Conservation (phyloP, 1,140 invertebrate genomes). For the Drosophila albomicans region DNA sequence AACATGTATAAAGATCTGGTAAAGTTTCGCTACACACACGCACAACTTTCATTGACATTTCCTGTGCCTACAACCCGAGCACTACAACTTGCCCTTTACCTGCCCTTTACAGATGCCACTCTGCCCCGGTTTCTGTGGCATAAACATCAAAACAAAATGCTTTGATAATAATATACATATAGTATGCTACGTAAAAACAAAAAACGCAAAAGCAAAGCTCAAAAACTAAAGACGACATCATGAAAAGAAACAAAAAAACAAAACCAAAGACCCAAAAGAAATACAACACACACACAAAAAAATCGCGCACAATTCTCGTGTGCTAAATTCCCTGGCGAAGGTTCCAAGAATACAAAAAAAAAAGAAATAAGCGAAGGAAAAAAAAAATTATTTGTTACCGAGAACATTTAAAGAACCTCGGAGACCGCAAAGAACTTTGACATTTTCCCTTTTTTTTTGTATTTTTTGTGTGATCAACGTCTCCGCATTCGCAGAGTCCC, state of each 20-base stretch:
- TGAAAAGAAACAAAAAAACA: conserved; percentile 33
- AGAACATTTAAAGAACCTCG: conserved; percentile 82
- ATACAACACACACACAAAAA: conserved; percentile 13
- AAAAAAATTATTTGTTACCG: conserved; percentile 60
- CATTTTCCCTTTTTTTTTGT: conserved; percentile 70
- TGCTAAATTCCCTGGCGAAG: conserved; percentile 66
- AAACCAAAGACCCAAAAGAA: conserved; percentile 15
- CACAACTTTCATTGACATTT: conserved; percentile 48
- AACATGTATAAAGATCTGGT: background rate
- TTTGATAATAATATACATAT: conserved; percentile 30
- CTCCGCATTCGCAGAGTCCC: conserved; percentile 38
- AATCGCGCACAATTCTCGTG: conserved; percentile 48
- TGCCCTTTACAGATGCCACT: conserved; percentile 18
- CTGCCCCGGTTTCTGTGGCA: conserved; percentile 5
- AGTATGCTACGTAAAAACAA: conserved; percentile 12
- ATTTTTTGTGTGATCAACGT: conserved; percentile 68
- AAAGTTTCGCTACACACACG: background rate
- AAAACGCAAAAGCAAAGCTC: conserved; percentile 27
- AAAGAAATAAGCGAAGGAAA: conserved; percentile 17
- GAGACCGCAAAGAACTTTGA: conserved; percentile 80
- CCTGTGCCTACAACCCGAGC: conserved; percentile 33
- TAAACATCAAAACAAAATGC: conserved; percentile 47
- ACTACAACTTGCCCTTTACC: conserved; percentile 13
- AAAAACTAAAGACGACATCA: conserved; percentile 33
- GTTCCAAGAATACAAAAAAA: conserved; percentile 59